Conservation (phyloP, 1,140 invertebrate species). For the Lepidurus couesii region DNA sequence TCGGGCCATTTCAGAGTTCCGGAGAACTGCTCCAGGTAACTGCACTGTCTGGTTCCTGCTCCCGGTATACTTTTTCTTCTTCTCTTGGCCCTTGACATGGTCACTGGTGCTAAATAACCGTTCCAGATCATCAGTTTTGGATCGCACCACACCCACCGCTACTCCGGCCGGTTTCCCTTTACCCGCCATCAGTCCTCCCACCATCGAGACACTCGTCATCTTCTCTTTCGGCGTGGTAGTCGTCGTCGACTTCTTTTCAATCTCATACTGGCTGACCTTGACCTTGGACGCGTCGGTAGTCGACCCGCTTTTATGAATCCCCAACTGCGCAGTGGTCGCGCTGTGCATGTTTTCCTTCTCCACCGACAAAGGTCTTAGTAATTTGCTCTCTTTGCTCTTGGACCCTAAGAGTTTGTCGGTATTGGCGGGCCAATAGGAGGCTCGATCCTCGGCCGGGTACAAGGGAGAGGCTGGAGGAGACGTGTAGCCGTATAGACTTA, state of each 20-base stretch:
- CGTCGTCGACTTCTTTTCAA: background rate
- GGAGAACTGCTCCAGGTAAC: conserved; percentile 52
- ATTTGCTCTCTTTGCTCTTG: conserved; percentile 35
- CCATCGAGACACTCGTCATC: background rate
- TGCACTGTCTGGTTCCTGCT: conserved; percentile 56
- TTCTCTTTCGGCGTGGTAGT: background rate
- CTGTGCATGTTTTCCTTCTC: conserved; percentile 26
- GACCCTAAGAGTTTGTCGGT: conserved; percentile 37
- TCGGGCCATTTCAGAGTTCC: conserved; percentile 40
- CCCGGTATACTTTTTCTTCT: conserved; percentile 56
- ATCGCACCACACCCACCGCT: conserved; percentile 58
- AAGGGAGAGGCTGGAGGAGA: conserved; percentile 40
- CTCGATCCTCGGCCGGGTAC: conserved; percentile 44
- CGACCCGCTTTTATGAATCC: conserved; percentile 6
- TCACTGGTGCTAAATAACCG: conserved; percentile 47
- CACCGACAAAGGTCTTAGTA: conserved; percentile 4
- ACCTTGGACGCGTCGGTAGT: background rate
- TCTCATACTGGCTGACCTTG: conserved; percentile 5
- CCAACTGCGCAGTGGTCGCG: background rate
- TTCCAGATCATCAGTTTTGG: conserved; percentile 62
- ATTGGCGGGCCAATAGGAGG: background rate
- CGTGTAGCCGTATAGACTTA: conserved; percentile 15
- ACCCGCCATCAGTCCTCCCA: conserved; percentile 36
- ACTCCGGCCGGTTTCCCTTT: conserved; percentile 50
- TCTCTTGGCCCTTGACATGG: conserved; percentile 55